Evolutionary conservation across 2,113 vertebrate species (phyloP), one percentile per base, ranked within the genome.

Genomic region (Anarhynchus alexandrinus): DNA sequence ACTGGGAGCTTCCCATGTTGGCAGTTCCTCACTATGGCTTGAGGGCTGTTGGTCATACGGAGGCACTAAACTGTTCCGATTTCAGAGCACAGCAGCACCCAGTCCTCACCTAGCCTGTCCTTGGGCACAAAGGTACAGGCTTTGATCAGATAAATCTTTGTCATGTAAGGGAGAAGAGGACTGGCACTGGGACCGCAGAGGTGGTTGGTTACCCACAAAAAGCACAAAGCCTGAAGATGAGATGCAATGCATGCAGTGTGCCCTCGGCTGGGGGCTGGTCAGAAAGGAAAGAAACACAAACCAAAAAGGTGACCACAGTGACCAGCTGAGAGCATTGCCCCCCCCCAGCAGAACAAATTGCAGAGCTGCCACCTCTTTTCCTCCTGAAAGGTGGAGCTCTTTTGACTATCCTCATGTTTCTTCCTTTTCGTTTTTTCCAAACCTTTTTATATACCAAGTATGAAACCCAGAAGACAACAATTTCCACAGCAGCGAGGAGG

Each of bases 171-270:
- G 32, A 91, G 81, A 42, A 83, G 20, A 86, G 42, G 22, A 20
- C n/a, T 72, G 11, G 16, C 30, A 3, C 25, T 19, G 54, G 64
- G 30, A 11, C 45, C 0, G 0, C 45, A 45, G 6, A 11, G 3
- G 11, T 12, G 38, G 10, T n/a, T 3, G 4, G 45, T 51, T 49
- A 70, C n/a, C 51, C 12, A 1, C 67, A 21, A 9, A 61, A 78
- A 61, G 76, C 34, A 59, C 12, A 43, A 57, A 49, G 65, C 32
- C n/a, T 85, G 61, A 64, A 78, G 42, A 62, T 14, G 11, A 62
- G 76, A 12, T 22, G 55, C 38, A 12, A 13, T 2, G 22, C 40
- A 13, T 1, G 2, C 18, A 43, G n/a, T 30, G 3, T 58, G 38
- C 12, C 51, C 47, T 71, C n/a, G 32, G 22, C 78, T 52, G 3